These are phyloP conservation scores for Nephrotoma flavescens DNA, from an alignment of 2,888 invertebrate species.

Conservation along the genomic window DNA sequence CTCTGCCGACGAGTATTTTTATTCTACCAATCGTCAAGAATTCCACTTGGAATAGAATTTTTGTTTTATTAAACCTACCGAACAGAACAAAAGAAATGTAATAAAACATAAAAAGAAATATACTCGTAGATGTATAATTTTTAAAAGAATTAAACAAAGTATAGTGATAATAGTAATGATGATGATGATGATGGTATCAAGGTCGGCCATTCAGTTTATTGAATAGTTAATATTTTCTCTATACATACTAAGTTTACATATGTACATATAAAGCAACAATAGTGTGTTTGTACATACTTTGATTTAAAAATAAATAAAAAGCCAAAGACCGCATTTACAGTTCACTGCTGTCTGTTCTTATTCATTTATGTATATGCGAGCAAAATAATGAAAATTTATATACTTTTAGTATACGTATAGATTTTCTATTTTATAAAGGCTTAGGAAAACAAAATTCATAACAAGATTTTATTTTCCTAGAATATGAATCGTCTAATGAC, in stretches of 20 bases:
- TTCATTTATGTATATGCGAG: background rate
- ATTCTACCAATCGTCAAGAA: background rate
- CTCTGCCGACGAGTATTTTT: background rate
- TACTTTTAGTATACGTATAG: background rate
- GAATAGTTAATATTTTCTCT: background rate
- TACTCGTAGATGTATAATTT: background rate
- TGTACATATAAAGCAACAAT: background rate
- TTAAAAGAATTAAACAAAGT: background rate
- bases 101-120: background rate
- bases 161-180: slow-evolving; percentile 1
- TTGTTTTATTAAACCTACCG: background rate
- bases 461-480: background rate
- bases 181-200: slow-evolving; percentile 5
- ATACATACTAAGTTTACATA: background rate
- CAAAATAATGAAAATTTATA: background rate
- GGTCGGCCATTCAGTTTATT: slow-evolving; percentile 1
- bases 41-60: background rate
- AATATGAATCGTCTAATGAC: background rate
- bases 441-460: background rate
- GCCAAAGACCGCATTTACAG: slow-evolving; percentile 1
- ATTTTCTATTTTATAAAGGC: background rate
- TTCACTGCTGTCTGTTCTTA: background rate
- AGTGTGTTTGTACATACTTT: background rate
- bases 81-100: background rate
- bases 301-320: background rate